Base-by-base conservation (phyloP, 2,113 vertebrate species). In the Numida meleagris region DNA sequence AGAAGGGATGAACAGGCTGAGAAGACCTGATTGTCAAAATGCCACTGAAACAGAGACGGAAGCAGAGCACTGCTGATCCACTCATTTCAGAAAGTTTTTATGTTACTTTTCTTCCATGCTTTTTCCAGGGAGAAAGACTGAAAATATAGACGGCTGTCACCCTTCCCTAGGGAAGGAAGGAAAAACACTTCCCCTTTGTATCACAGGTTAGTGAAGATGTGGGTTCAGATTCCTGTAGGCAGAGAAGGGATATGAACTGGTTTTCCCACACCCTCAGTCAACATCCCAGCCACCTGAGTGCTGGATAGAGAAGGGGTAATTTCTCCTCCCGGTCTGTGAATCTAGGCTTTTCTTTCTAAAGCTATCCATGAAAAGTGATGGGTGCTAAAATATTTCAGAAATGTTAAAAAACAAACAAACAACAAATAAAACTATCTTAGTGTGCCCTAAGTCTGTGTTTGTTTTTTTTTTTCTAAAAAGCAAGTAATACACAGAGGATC, bases 211-310 rank as follows among this genome's bases (percentile, higher is more conserved):
- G 65, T 40, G 43, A 91, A 96, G 80, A 92, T 72, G 73, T 65
- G 73, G 68, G 61, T 78, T 94, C 80, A 84, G 90, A 95, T 68
- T n/a, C 65, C 73, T 75, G 87, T 0, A 0, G 55, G 92, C 76
- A 89, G 73, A 86, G 73, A 14, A 67, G 68, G 59, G 73, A 88
- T 75, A 38, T 68, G 76, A 92, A 95, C 90, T 78, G 73, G 88
- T 96, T 95, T 90, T 88, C 83, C 90, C 83, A 86, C 86, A 90
- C 43, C 80, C n/a, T 24, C 66, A 59, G 33, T 77, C 31, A 82
- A 67, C 33, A 33, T 70, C 72, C 88, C 79, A 83, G 78, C 46
- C 66, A 82, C 31, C 4, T 0, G 0, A n/a, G 29, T 27, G 77
- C 82, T 86, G 76, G 68, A 67, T 91, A 86, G 38, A 55, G 36